These are phyloP conservation scores for Ivindomyrus marchei DNA, from an alignment of 2,113 vertebrate genomes.

Conservation along the genomic window DNA sequence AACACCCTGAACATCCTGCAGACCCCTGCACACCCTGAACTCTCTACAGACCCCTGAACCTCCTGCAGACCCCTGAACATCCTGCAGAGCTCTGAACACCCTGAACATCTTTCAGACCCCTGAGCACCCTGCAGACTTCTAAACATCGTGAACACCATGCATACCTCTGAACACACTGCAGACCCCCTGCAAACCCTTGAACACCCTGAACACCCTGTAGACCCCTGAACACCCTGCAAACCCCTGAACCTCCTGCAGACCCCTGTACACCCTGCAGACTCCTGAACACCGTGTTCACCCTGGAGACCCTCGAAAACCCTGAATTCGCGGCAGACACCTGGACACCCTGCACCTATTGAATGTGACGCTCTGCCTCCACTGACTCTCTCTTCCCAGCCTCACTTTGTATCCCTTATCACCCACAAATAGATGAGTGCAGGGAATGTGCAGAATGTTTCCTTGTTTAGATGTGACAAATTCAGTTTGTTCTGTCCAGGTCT, in stretches of 20 bases:
- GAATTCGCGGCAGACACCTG: too few species aligned
- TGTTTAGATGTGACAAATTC: background rate
- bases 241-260: background rate
- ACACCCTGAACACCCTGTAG: too few species aligned
- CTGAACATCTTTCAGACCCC: background rate
- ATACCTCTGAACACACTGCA: background rate
- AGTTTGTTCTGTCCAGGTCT: background rate
- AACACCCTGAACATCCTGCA: background rate
- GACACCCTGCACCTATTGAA: too few species aligned
- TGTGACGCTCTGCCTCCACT: too few species aligned
- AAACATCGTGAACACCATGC: background rate
- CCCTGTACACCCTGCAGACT: background rate
- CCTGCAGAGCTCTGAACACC: background rate
- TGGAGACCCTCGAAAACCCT: too few species aligned
- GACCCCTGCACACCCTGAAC: background rate
- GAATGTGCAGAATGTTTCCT: background rate
- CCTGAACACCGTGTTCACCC: too few species aligned
- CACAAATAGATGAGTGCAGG: background rate
- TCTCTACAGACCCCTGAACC: background rate
- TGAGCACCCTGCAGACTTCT: background rate
- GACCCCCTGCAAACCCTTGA: background rate
- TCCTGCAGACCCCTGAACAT: background rate
- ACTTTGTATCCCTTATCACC: background rate
- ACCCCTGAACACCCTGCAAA: too few species aligned
- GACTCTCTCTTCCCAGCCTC: background rate